Conservation (phyloP, 1,140 invertebrate genomes). For the Drosophila truncata region DNA sequence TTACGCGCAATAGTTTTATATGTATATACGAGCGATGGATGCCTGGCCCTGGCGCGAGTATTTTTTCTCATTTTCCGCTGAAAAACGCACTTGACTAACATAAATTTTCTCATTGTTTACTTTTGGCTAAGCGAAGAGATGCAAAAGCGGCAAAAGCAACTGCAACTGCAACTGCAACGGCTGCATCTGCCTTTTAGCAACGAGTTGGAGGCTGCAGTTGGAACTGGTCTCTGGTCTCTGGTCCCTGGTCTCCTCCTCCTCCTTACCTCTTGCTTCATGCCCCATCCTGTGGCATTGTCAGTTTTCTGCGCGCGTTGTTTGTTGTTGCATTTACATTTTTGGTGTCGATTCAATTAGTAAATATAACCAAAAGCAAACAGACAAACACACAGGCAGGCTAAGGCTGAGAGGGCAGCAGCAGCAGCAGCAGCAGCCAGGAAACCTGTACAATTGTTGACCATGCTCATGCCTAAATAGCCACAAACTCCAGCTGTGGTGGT, state of each 20-base stretch:
- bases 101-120: slow-evolving; percentile 83
- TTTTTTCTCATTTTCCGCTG: slow-evolving; percentile 79
- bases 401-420: slow-evolving; percentile 3
- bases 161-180: slow-evolving; percentile 33
- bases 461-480: slow-evolving; percentile 82
- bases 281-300: slow-evolving; percentile 59
- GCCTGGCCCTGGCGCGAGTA: slow-evolving; percentile 40
- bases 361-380: slow-evolving; percentile 84
- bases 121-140: slow-evolving; percentile 43
- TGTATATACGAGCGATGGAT: slow-evolving; percentile 29
- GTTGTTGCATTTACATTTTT: slow-evolving; percentile 85
- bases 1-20: slow-evolving; percentile 73
- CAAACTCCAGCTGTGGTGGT: slow-evolving; percentile 38
- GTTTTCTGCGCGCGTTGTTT: slow-evolving; percentile 66
- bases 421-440: slow-evolving; percentile 36
- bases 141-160: slow-evolving; percentile 43
- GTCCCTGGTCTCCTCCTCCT: slow-evolving; percentile 7
- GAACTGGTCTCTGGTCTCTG: slow-evolving; percentile 58
- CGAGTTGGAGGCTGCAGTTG: slow-evolving; percentile 21
- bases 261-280: slow-evolving; percentile 12
- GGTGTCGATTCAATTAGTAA: slow-evolving; percentile 85
- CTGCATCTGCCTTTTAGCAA: slow-evolving; percentile 56
- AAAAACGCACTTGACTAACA: slow-evolving; percentile 83
- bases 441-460: slow-evolving; percentile 82
- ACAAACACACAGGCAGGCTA: slow-evolving; percentile 51